phyloP scores from a whole-genome alignment of 2,113 vertebrate species.

The Xiphophorus couchianus region DNA sequence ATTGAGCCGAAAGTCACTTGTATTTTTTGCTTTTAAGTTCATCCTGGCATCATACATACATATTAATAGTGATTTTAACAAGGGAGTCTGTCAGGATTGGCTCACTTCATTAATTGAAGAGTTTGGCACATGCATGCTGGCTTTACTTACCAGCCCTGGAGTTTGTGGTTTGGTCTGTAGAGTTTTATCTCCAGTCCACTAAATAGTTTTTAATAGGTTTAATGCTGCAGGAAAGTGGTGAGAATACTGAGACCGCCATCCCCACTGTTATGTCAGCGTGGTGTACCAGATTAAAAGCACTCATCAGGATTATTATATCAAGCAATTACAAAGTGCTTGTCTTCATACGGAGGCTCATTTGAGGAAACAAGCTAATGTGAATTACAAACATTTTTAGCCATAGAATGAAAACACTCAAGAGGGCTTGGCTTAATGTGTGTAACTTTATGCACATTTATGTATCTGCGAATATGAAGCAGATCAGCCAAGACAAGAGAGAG shows the following conservation, averaged over 20 bases:
- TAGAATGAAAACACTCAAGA: neutral
- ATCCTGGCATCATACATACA: too few relatives aligned
- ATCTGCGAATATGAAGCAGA: neutral
- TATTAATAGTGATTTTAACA: too few relatives aligned
- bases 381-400: neutral
- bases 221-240: neutral
- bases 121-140: neutral
- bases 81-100: too few relatives aligned
- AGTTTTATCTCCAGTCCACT: neutral
- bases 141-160: neutral
- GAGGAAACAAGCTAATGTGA: neutral
- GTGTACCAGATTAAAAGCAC: conserved; percentile 9
- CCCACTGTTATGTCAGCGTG: neutral
- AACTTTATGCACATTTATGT: conserved; percentile 51
- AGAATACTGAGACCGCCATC: neutral
- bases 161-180: neutral
- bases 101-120: neutral
- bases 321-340: neutral
- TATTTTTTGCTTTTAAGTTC: neutral
- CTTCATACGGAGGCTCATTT: conserved; percentile 1
- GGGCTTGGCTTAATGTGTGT: conserved; percentile 11
- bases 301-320: neutral
- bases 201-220: conserved; percentile 10
- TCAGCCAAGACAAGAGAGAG: conserved; percentile 20
- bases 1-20: too few relatives aligned